Evolutionary conservation across 2,888 invertebrate species (phyloP), one percentile per base, ranked within the genome.

Genomic region (Nowickia ferox): DNA sequence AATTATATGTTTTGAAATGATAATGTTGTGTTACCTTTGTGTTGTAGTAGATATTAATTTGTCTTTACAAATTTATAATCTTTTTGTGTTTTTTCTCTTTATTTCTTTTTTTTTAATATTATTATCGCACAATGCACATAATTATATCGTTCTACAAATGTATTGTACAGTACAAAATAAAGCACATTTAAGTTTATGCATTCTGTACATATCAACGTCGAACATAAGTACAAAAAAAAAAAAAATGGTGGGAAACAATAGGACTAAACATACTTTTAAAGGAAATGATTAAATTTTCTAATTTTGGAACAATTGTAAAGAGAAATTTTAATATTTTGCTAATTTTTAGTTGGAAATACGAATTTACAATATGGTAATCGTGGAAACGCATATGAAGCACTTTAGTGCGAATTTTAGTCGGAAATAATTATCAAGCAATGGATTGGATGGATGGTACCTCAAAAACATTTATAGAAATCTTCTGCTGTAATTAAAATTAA

Each of bases 21-120:
- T 72, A 69, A 77, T 75, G 22, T 68, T 82, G 17, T 65, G 55
- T 59, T 75, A 65, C 57, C 48, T 69, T 74, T 57, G 63, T 61
- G 53, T 75, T 72, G 59, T n/a, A 55, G 11, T 40, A 63, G 68
- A 55, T 42, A 63, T 78, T 78, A 68, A 68, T 59, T 74, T 84
- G 51, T 44, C 59, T 51, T 74, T 59, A 48, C 40, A 46, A 57
- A 10, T 57, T 63, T 69, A 42, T 66, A 74, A 74, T 74, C 59
- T 19, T 44, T 44, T 55, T 15, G 17, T 63, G 30, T 30, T 19
- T 53, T 8, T 55, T 22, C 30, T 22, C 11, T 38, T 19, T 51
- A 30, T 30, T 19, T 22, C 4, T 30, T 11, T 55, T 19, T 51
- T 42, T 78, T 68, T 17, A 51, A 19, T 8, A 1, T 17, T 71